Conservation (phyloP, 2,113 vertebrate genomes). For the Hippoglossus stenolepis region DNA sequence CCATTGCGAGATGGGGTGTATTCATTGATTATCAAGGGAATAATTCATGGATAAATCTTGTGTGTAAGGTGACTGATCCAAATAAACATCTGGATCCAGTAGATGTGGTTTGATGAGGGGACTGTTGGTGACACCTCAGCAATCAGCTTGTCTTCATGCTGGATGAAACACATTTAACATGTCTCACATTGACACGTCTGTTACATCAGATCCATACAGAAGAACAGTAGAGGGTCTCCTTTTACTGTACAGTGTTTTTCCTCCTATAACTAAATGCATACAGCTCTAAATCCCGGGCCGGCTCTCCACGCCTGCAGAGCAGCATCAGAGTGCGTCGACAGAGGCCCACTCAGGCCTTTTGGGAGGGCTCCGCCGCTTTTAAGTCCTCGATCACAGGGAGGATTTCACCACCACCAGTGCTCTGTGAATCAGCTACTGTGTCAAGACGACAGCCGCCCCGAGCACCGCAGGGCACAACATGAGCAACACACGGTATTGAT, state of each 20-base stretch:
- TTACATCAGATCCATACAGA: not conserved
- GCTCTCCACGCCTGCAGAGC: constrained; percentile 29
- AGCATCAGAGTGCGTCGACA: constrained; percentile 46
- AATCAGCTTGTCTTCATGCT: too few species aligned
- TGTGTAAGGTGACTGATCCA: too few species aligned
- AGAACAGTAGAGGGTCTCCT: not conserved
- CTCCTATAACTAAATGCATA: constrained; percentile 29
- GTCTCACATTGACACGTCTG: too few species aligned
- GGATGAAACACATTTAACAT: too few species aligned
- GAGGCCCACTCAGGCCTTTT: constrained; percentile 50
- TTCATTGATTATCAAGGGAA: too few species aligned
- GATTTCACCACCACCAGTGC: constrained; percentile 58
- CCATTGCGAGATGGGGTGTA: too few species aligned
- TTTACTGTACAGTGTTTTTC: constrained; percentile 1
- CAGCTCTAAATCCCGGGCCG: constrained; percentile 36
- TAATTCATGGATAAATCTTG: too few species aligned
- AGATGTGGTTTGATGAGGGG: too few species aligned
- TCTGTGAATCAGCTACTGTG: constrained; percentile 50
- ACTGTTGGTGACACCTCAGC: too few species aligned
- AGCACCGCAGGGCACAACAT: constrained; percentile 53
- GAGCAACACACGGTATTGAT: constrained; percentile 65
- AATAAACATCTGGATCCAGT: too few species aligned
- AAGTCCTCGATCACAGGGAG: constrained; percentile 61
- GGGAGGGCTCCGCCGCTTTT: constrained; percentile 56
- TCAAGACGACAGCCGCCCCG: constrained; percentile 51